Evolutionary conservation across 2,797 vertebrate genomes (phyloP), one percentile per base, ranked within the genome.

Genomic region (Chromobotia macracanthus): DNA sequence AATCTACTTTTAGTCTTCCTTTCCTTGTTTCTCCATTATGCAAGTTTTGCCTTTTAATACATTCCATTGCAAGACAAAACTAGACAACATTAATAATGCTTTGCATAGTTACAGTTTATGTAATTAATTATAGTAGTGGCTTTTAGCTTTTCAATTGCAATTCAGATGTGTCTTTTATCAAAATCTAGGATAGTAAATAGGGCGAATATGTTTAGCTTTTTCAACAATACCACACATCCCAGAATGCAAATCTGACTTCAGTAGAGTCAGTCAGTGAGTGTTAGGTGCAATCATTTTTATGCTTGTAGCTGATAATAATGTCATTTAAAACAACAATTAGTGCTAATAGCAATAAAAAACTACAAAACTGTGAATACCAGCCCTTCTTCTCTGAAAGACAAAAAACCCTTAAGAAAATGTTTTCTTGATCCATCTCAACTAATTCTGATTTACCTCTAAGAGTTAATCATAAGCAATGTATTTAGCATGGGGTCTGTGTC

Each of bases 401-500:
- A 48, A 48, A 56, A 71, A 25, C 25, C 66, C 48, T 19, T 10
- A 21, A 19, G n/a, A 61, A 5, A 55, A 65, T 64, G 15, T 67
- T 38, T 75, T 18, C 25, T 46, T 53, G 12, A 66, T 71, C 75
- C n/a, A 1, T 6, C 12, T 70, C 21, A 74, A 28, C 75, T 75
- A 60, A 35, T 73, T 53, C 18, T 72, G 5, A 11, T 77, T 48
- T 41, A 66, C 28, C 65, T 61, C 64, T 28, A 6, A 82, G 74
- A 80, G 75, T 83, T 55, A 84, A 76, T 82, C 13, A 11, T 80
- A n/a, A 67, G 60, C 58, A 78, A 80, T 64, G 48, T 63, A 72
- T 44, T 82, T 67, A 11, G 65, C 64, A 72, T 76, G 79, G 70
- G 82, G 83, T 80, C 74, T 51, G 1, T 86, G 91, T 87, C 90